Evolutionary conservation across 2,113 vertebrate species (phyloP).

Genomic region (Nestor notabilis): DNA sequence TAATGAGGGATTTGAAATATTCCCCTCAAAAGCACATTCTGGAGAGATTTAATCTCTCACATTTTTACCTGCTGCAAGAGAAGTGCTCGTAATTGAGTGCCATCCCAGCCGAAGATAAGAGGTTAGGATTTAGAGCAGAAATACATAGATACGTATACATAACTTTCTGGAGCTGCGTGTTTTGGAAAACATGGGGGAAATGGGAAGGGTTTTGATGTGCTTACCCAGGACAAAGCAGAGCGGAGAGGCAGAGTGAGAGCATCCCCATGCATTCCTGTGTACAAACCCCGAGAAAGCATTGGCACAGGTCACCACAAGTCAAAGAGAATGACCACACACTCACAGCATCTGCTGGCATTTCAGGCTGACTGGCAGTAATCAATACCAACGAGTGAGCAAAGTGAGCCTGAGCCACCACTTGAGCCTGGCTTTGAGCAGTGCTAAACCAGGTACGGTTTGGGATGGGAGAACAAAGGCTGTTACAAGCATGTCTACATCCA

Average conservation of each 20-base stretch:
- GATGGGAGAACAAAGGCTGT: not conserved
- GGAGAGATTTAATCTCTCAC: not conserved
- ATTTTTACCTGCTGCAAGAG: not conserved
- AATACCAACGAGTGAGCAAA: rapidly evolving
- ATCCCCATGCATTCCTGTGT: rapidly evolving
- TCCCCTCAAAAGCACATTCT: not conserved
- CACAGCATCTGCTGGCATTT: rapidly evolving
- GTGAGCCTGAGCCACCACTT: rapidly evolving
- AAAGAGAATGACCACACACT: rapidly evolving
- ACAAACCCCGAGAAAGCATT: rapidly evolving
- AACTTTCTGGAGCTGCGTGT: not conserved
- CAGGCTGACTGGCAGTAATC: not conserved
- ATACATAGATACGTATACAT: rapidly evolving
- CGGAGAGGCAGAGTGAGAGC: not conserved
- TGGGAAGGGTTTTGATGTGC: not conserved
- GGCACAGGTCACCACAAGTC: rapidly evolving
- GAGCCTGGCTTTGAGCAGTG: rapidly evolving
- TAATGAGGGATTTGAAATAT: not conserved
- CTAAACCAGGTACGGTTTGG: rapidly evolving
- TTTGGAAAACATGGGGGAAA: not conserved
- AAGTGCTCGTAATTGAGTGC: not conserved
- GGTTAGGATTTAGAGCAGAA: not conserved
- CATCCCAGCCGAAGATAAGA: not conserved
- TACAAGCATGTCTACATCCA: rapidly evolving
- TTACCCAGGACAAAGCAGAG: rapidly evolving